Base-by-base conservation (phyloP, 2,888 invertebrate species). In the Chaetogeoica ovagalla region DNA sequence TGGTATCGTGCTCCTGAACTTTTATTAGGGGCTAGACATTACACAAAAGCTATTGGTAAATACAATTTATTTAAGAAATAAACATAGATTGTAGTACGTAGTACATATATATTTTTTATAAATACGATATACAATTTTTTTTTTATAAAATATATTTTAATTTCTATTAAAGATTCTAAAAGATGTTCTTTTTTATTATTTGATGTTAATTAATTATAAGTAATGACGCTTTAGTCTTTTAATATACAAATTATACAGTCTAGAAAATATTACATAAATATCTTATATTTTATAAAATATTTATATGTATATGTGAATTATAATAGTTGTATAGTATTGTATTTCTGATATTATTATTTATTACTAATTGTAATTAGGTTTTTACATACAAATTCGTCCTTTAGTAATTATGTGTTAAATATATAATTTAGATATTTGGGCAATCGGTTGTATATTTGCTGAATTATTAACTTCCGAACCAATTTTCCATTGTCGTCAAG, bases 1-100 rank as follows among this genome's bases (percentile, higher is more conserved):
- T 99, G 98, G 98, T 99, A 99, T 87, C 90, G 99, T 85, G 98
- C 99, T 4, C 98, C 98, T 0, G 98, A 99, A 87, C 87, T 98
- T 81, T 87, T 98, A 73, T 89, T 98, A 43, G 98, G 96, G 21
- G 97, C 98, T 39, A 90, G 98, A 82, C 98, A 98, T 90, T 98
- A 98, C 85, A 98, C 98, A 3, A 98, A 98, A 88, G 98, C 97
- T 82, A 98, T 98, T 85, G 95, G 94, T 94, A 88, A 81, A 77
- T 82, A 73, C 8, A 37, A 39, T 9, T 19, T 57, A 21, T 70
- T 57, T 19, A 48, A 52, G 7, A 52, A 5, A 8, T 3, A 17
- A 7, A 43, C 11, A 43, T 30, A 43, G 11, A 43, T 43, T 43
- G 11, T 43, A 43, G 2, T 43, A 43, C 11, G 11, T 43, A 43